A percentile compares a stretch with the other conserved stretches of the same genome.
Conservation (phyloP, 2,888 invertebrate genomes). For the Unio delphinus region DNA sequence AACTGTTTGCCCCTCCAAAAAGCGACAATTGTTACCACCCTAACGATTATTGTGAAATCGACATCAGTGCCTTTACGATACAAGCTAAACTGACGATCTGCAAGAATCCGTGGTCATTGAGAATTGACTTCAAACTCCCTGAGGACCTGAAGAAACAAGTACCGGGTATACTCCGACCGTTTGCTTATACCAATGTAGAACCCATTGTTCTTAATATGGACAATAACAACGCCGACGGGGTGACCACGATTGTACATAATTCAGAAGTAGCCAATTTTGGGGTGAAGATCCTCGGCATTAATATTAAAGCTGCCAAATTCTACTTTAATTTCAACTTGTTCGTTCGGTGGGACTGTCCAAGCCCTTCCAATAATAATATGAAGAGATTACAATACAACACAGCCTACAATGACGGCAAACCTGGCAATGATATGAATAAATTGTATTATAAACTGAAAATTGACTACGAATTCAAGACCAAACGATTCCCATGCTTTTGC, state of each 20-base stretch:
- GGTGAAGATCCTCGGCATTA: not conserved
- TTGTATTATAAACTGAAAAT: slow-evolving; percentile 2
- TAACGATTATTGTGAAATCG: not conserved
- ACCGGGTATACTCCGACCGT: not conserved
- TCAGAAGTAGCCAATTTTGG: not conserved
- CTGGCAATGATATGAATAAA: slow-evolving; percentile 1
- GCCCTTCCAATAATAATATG: not conserved
- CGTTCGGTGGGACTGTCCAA: not conserved
- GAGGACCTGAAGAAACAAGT: not conserved
- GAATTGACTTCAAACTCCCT: not conserved
- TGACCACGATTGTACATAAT: not conserved
- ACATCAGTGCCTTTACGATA: not conserved
- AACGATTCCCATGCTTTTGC: not conserved
- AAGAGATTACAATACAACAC: not conserved
- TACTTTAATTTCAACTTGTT: slow-evolving; percentile 1
- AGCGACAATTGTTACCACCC: not conserved
- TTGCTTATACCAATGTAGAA: not conserved
- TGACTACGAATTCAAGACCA: not conserved
- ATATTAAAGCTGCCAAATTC: not conserved
- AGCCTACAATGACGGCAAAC: not conserved
- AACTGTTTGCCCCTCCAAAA: no score
- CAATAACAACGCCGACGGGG: not conserved
- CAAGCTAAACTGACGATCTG: slow-evolving; percentile 2
- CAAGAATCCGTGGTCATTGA: slow-evolving; percentile 3
- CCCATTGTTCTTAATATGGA: not conserved